Conservation (phyloP, 2,113 vertebrate genomes). For the Leucopsar rothschildi region DNA sequence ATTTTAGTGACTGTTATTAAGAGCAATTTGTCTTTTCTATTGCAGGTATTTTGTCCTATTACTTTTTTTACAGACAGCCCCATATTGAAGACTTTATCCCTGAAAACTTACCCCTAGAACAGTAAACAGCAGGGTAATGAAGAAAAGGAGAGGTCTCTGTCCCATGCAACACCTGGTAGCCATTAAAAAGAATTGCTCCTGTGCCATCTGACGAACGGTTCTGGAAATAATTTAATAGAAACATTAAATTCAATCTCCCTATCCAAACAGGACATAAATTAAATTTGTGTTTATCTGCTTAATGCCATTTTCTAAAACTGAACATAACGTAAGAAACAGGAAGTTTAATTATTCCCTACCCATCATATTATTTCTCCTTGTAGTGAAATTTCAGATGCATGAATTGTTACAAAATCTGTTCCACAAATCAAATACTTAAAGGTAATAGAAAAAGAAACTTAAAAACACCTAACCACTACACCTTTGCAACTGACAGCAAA, state of each 20-base stretch:
- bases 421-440: background rate
- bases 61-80: background rate
- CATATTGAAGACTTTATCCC: background rate
- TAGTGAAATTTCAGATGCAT: background rate
- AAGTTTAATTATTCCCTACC: background rate
- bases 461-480: background rate
- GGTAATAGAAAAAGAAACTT: background rate
- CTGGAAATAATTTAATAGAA: constrained; percentile 68
- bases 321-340: background rate
- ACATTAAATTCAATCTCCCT: background rate
- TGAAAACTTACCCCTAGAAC: constrained; percentile 87
- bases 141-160: constrained; percentile 96
- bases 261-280: background rate
- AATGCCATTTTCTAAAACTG: background rate
- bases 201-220: constrained; percentile 96
- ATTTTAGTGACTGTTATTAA: background rate
- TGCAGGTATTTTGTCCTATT: background rate
- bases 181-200: constrained; percentile 99
- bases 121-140: constrained; percentile 97
- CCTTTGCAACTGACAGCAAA: background rate
- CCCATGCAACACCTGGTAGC: constrained; percentile 98
- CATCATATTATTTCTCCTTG: background rate
- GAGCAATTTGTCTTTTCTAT: background rate
- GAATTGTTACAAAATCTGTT: background rate
- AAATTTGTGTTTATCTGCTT: background rate